Evolutionary conservation across 2,888 invertebrate species (phyloP).

Genomic region (Pelosia muscerda): DNA sequence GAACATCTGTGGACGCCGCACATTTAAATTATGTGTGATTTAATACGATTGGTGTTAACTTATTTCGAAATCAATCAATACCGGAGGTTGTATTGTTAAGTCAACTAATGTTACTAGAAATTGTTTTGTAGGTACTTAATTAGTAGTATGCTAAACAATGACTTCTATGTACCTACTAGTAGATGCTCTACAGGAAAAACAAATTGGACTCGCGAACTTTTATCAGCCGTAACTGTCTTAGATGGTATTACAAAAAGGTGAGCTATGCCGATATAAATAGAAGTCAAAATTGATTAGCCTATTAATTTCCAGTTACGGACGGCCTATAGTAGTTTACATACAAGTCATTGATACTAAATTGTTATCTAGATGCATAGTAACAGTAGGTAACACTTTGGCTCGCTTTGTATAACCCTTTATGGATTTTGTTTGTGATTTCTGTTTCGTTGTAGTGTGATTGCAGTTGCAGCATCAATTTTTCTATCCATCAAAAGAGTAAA

Average conservation of each 20-base stretch:
- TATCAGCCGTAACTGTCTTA: no score
- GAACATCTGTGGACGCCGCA: conserved; percentile 8
- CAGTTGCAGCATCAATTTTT: conserved; percentile 82
- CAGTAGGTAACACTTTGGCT: no score
- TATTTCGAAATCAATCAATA: background rate
- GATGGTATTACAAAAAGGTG: no score
- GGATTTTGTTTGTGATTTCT: conserved; percentile 65
- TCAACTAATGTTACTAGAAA: background rate
- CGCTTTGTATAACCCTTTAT: conserved; percentile 10
- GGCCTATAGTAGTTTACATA: no score
- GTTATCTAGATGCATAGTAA: conserved; percentile 1
- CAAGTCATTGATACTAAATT: background rate
- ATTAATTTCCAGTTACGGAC: no score
- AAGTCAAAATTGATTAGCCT: no score
- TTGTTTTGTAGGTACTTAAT: background rate
- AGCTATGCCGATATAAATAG: no score
- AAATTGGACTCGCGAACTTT: no score
- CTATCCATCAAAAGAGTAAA: conserved; percentile 75
- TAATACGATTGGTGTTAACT: background rate
- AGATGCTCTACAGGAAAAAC: no score
- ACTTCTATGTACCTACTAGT: no score
- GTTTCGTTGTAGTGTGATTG: conserved; percentile 75
- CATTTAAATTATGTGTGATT: background rate
- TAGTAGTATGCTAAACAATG: background rate
- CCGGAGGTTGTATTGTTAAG: background rate